These are phyloP conservation scores for Isotomurus palustris DNA, from an alignment of 2,888 invertebrate species.

Conservation along the genomic window DNA sequence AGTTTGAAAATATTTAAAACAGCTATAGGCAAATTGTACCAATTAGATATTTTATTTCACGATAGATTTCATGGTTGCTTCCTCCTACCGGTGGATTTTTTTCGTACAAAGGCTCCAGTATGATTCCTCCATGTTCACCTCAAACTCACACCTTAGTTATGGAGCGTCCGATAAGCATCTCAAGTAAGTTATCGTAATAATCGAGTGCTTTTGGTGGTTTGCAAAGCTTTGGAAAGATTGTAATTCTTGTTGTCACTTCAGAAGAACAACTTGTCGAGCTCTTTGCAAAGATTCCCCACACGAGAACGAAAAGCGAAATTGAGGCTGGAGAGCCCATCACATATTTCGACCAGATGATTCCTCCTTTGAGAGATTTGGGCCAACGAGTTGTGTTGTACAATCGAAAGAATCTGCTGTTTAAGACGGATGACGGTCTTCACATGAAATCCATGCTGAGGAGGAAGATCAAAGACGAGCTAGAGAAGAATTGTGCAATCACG, in stretches of 20 bases:
- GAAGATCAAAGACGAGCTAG: constrained; percentile 1
- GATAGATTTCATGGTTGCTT: constrained; percentile 26
- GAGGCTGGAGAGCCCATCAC: neutral
- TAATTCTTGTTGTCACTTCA: no score
- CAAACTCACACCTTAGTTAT: constrained; percentile 22
- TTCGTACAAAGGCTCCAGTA: constrained; percentile 30
- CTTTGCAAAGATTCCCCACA: neutral
- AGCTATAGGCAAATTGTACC: neutral
- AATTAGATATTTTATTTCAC: neutral
- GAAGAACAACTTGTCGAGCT: constrained; percentile 18
- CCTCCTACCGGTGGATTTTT: constrained; percentile 25
- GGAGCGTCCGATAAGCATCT: constrained; percentile 20
- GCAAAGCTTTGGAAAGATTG: no score
- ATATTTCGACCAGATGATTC: constrained; percentile 12
- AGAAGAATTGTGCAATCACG: no score
- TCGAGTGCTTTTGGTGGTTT: no score
- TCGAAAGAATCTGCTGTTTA: constrained; percentile 28
- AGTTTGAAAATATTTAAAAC: neutral
- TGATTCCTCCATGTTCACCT: constrained; percentile 27
- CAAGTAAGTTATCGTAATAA: no score
- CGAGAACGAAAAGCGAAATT: neutral
- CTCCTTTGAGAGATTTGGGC: neutral
- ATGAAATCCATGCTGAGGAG: constrained; percentile 22
- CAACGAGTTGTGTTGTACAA: constrained; percentile 20
- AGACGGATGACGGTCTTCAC: constrained; percentile 29